A percentile compares a stretch with the other conserved stretches of the same genome.
phyloP scores from a whole-genome alignment of 1,140 invertebrate species.

The Harpegnathos saltator region DNA sequence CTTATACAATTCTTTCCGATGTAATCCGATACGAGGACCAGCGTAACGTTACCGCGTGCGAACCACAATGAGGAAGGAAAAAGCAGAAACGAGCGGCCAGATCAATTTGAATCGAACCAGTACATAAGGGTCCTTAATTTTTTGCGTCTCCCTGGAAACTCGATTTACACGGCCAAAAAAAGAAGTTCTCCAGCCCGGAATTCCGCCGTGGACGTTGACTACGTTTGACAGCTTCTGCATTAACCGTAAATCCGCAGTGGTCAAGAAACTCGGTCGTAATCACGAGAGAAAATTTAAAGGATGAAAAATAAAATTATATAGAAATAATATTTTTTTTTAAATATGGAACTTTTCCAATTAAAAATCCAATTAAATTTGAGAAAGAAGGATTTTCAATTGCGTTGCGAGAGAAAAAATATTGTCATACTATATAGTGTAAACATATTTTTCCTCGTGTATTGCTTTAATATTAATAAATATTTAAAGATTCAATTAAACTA shows the following conservation, averaged over 20 bases:
- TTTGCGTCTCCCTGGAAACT: conserved; percentile 59
- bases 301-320: too few relatives aligned
- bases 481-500: too few relatives aligned
- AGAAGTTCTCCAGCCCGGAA: conserved; percentile 34
- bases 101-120: conserved; percentile 74
- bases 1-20: conserved; percentile 46
- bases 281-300: too few relatives aligned
- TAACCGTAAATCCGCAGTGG: conserved; percentile 12
- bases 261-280: conserved; percentile 7
- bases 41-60: conserved; percentile 74
- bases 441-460: too few relatives aligned
- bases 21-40: conserved; percentile 68
- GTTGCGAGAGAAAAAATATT: too few relatives aligned
- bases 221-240: conserved; percentile 75
- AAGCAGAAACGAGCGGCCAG: conserved; percentile 65
- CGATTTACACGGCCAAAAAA: conserved; percentile 56
- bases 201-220: conserved; percentile 69
- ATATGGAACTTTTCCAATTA: too few relatives aligned
- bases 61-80: conserved; percentile 67
- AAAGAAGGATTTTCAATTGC: too few relatives aligned
- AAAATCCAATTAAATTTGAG: too few relatives aligned
- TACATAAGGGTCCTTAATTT: conserved; percentile 59
- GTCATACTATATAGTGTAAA: too few relatives aligned
- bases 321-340: too few relatives aligned
- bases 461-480: too few relatives aligned